Base-by-base conservation (phyloP, 2,113 vertebrate species). In the Rhinopithecus roxellana region DNA sequence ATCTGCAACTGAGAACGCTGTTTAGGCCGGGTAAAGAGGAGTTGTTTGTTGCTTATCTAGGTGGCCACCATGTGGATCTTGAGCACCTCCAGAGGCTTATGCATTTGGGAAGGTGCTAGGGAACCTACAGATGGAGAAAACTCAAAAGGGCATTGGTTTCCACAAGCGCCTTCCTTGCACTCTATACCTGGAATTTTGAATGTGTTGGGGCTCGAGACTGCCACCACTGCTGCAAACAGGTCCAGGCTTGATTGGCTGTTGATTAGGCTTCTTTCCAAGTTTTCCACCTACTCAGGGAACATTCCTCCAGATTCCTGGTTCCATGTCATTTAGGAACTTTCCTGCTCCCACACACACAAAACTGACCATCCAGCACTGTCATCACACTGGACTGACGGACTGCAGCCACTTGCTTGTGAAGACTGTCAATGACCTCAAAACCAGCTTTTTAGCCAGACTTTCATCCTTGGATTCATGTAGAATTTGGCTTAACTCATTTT, bases 401-500 rank as follows among this genome's bases (percentile, higher is more conserved):
- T 50, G 12, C 1, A 75, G 80, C 25, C 69, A 38, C 79, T 32
- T 45, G 40, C 18, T 64, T 48, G 13, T 45, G 64, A 16, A 74
- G n/a, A 94, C 32, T 16, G 27, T 43, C 45, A 81, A 32, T 70
- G 88, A 93, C n/a, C 22, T 81, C 86, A 88, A 50, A 17, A 22
- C 59, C 48, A 55, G 25, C 25, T 30, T 87, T 94, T 45, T 12
- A 88, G 61, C 17, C 75, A 25, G 11, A 75, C 48, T 38, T 50
- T 57, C 59, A 43, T 25, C 52, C n/a, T 35, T 57, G 25, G 38
- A 3, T 35, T 80, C 43, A 86, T 9, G 1, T 16, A 85, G 38
- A 90, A 50, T 4, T 64, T 72, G 67, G 43, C 57, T 88, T 35
- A 92, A 79, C 57, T 82, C 0, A 11, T 87, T 95, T 93, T 50